A percentile compares a stretch with the other conserved stretches of the same genome.
phyloP scores from a whole-genome alignment of 2,888 invertebrate genomes.

The Germaria angustata region DNA sequence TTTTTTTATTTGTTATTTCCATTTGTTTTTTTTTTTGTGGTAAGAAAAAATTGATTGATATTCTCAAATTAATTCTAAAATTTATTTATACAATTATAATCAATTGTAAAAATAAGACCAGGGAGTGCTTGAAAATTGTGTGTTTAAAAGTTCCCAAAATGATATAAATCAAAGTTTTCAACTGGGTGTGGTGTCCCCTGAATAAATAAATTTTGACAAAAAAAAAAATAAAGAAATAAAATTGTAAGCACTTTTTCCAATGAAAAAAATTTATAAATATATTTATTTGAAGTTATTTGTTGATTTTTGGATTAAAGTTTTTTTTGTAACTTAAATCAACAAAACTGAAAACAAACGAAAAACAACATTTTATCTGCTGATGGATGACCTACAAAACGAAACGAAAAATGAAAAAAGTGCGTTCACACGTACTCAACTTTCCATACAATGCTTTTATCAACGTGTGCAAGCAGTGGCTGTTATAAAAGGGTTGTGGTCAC shows the following conservation, averaged over 20 bases:
- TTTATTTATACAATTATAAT: conserved; percentile 24
- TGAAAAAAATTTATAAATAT: conserved; percentile 3
- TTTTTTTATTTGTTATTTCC: neutral
- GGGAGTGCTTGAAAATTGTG: conserved; percentile 42
- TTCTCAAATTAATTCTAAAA: conserved; percentile 43
- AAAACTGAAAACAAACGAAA: conserved; percentile 3
- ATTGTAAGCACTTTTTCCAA: conserved; percentile 4
- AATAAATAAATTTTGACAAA: conserved; percentile 12
- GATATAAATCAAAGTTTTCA: conserved; percentile 51
- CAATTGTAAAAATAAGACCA: conserved; percentile 14
- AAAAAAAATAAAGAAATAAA: neutral
- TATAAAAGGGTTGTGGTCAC: conserved; percentile 36
- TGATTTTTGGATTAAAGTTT: conserved; percentile 51
- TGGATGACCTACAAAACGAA: conserved; percentile 57
- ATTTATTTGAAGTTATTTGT: conserved; percentile 50
- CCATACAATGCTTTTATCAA: neutral
- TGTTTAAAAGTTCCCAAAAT: neutral
- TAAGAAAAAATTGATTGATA: conserved; percentile 41
- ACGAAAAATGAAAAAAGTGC: conserved; percentile 2
- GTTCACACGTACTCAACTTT: conserved; percentile 25
- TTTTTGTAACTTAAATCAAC: conserved; percentile 25
- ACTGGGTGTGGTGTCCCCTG: conserved; percentile 38
- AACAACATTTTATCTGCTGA: conserved; percentile 18
- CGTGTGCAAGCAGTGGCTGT: neutral
- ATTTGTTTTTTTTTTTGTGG: neutral